Evolutionary conservation across 2,888 invertebrate genomes (phyloP).

Genomic region (Osmoderma eremita): DNA sequence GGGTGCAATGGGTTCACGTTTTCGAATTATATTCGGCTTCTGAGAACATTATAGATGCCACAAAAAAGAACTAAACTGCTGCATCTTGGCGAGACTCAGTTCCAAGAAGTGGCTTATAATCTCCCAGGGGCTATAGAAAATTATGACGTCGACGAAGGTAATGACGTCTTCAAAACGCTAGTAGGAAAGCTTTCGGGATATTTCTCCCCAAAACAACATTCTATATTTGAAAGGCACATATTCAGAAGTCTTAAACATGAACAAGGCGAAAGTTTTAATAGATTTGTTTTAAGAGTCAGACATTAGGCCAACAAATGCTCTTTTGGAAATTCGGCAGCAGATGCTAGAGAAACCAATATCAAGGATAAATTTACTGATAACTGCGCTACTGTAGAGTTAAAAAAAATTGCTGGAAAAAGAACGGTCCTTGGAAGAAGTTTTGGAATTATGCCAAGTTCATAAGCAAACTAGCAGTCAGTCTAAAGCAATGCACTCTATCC

Average conservation of each 20-base stretch:
- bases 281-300: constrained; percentile 51
- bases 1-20: no score
- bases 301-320: constrained; percentile 53
- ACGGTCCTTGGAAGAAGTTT: no score
- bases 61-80: no score
- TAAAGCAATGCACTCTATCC: no score
- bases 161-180: no score
- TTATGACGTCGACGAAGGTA: constrained; percentile 38
- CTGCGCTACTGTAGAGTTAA: constrained; percentile 49
- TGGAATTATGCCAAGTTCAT: no score
- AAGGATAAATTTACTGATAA: constrained; percentile 51
- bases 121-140: constrained; percentile 50
- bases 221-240: constrained; percentile 54
- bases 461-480: constrained; percentile 50
- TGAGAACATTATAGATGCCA: no score
- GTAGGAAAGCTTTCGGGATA: constrained; percentile 41
- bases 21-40: no score
- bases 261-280: constrained; percentile 52
- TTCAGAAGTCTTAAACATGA: constrained; percentile 52
- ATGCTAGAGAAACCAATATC: constrained; percentile 48
- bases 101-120: constrained; percentile 51
- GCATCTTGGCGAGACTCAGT: constrained; percentile 50
- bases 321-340: constrained; percentile 49
- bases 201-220: constrained; percentile 50
- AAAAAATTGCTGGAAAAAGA: no score